Base-by-base conservation (phyloP, 53 echinoderm and acorn worm genomes). In the Echinometra lucunter region DNA sequence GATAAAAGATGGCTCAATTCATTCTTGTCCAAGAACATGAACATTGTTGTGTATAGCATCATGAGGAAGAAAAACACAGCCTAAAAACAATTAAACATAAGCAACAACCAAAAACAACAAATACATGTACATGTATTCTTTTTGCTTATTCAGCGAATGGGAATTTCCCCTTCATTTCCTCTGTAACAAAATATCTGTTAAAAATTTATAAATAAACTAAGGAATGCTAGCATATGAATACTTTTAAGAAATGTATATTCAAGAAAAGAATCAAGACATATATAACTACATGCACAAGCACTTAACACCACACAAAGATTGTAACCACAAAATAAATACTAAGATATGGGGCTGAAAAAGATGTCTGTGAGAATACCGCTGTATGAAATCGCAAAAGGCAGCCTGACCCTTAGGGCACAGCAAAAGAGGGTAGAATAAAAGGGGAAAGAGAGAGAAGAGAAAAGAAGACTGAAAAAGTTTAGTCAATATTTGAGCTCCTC, bases 401-500 rank as follows among this genome's bases (percentile, higher is more conserved):
- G 85, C 30, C 0, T 85, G 58, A 90, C 90, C 90, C 58, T 37
- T 15, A 90, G 63, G 58, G 58, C 58, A 90, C 90, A 15, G 58
- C 58, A 58, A 67, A 69, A 91, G 91, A 67, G 63, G 69, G 69
- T 12, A 70, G 42, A 90, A 90, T 58, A 90, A 91, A 44, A 91
- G 45, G 70, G 69, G 91, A 42, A n/a, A 91, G 91, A 91, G 91
- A 70, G 63, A 34, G n/a, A 63, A 66, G 91, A 91, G 69, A 45
- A 23, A 66, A 42, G 37, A 60, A 92, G 80, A 69, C 74, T 92
- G 80, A 83, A 94, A 94, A 94, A 94, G 94, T 92, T 92, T 49
- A 44, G 80, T 83, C 82, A 94, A 94, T 94, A 94, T 94, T 94
- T 94, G 94, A 38, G 83, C 82, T 38, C 94, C 94, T 94, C 94